phyloP scores from a whole-genome alignment of 1,140 invertebrate genomes.

The Sycophaga agraensis region DNA sequence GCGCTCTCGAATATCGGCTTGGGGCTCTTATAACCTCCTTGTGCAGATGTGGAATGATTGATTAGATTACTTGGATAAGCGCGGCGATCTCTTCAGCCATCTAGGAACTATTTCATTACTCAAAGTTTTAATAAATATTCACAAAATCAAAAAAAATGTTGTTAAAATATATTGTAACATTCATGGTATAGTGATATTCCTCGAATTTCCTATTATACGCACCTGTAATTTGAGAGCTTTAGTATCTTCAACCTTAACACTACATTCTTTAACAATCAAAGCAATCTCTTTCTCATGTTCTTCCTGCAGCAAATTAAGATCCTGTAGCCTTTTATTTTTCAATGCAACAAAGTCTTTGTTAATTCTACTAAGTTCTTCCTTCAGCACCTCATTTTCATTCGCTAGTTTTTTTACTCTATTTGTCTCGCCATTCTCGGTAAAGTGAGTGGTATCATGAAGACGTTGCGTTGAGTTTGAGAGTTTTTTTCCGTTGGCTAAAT shows the following conservation, averaged over 20 bases:
- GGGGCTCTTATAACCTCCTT: no score
- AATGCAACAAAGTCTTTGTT: constrained; percentile 67
- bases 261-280: constrained; percentile 53
- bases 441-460: constrained; percentile 51
- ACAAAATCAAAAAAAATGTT: no score
- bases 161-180: no score
- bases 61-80: no score
- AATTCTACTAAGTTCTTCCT: constrained; percentile 64
- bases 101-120: no score
- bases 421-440: constrained; percentile 53
- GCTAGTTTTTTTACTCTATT: constrained; percentile 54
- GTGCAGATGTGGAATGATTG: no score
- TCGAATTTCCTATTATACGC: no score
- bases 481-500: constrained; percentile 57
- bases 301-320: constrained; percentile 74
- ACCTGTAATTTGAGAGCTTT: constrained; percentile 55
- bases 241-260: constrained; percentile 49
- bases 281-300: constrained; percentile 76
- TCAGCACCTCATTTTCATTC: constrained; percentile 62
- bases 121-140: no score
- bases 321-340: constrained; percentile 74
- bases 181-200: no score
- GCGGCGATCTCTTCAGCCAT: no score
- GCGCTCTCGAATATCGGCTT: no score
- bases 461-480: constrained; percentile 49